Percentiles rank a stretch among this genome's conserved stretches.
Evolutionary conservation across 2,797 vertebrate species (phyloP).

Genomic region (Rhodeus uyekii): DNA sequence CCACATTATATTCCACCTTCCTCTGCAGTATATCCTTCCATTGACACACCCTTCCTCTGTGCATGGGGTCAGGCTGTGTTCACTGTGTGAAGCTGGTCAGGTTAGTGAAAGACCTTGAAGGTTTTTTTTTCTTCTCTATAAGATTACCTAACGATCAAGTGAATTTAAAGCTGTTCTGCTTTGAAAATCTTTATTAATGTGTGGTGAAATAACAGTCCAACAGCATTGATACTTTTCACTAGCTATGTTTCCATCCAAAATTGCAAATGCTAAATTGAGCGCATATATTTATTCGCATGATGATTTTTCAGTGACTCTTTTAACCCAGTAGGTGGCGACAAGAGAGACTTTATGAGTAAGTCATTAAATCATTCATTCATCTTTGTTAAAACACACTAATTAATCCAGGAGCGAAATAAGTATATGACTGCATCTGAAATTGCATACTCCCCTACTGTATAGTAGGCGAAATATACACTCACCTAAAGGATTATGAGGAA

Average conservation of each 20-base stretch:
- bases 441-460: background rate
- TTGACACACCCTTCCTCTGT: conserved; percentile 62
- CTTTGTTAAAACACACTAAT: background rate
- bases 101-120: conserved; percentile 55
- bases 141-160: conserved; percentile 25
- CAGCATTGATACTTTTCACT: background rate
- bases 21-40: conserved; percentile 48
- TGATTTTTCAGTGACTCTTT: background rate
- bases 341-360: background rate
- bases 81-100: conserved; percentile 55
- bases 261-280: background rate
- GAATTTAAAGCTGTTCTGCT: conserved; percentile 23
- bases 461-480: background rate
- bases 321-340: background rate
- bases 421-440: background rate
- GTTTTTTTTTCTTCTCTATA: conserved; percentile 11
- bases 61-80: conserved; percentile 56
- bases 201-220: background rate
- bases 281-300: background rate
- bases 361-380: background rate
- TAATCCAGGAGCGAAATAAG: background rate
- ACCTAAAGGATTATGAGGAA: no score
- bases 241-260: background rate
- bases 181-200: conserved; percentile 1
- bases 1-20: conserved; percentile 56